Conservation (phyloP, 1,140 invertebrate genomes). For the Luehdorfia chinensis region DNA sequence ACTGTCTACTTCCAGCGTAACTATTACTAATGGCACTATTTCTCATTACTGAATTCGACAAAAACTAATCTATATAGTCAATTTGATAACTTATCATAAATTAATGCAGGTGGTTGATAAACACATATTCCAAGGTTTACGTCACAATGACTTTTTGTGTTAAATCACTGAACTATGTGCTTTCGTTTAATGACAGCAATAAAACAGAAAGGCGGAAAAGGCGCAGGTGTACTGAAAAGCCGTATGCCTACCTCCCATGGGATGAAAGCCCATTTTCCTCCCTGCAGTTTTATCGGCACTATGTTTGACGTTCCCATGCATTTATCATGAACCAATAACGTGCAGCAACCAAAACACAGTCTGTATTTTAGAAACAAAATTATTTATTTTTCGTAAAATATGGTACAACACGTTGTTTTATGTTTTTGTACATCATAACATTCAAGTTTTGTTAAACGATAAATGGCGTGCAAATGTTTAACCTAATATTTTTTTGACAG, state of each 20-base stretch:
- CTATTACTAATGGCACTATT: conserved; percentile 21
- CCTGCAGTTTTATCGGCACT: conserved; percentile 3
- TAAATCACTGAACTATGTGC: not conserved
- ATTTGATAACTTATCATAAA: conserved; percentile 53
- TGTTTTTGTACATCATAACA: not conserved
- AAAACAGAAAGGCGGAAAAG: not conserved
- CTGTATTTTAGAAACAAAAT: too few species aligned
- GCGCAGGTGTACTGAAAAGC: conserved; percentile 17
- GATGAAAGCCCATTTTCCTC: conserved; percentile 23
- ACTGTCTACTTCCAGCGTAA: not conserved
- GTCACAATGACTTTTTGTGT: not conserved
- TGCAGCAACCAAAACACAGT: conserved; percentile 5
- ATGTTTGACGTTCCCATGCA: conserved; percentile 26
- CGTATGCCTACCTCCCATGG: conserved; percentile 2
- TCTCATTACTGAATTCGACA: conserved; percentile 8
- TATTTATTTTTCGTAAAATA: too few species aligned
- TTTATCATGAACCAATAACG: conserved; percentile 40
- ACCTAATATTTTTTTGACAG: too few species aligned
- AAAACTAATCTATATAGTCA: conserved; percentile 27
- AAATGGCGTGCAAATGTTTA: too few species aligned
- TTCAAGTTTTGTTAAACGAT: too few species aligned
- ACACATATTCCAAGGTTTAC: conserved; percentile 3
- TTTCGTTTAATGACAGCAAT: conserved; percentile 3
- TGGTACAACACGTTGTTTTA: not conserved
- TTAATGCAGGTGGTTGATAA: conserved; percentile 51